Conservation (phyloP, 2,113 vertebrate species). For the Rhinopomastus cyanomelas region DNA sequence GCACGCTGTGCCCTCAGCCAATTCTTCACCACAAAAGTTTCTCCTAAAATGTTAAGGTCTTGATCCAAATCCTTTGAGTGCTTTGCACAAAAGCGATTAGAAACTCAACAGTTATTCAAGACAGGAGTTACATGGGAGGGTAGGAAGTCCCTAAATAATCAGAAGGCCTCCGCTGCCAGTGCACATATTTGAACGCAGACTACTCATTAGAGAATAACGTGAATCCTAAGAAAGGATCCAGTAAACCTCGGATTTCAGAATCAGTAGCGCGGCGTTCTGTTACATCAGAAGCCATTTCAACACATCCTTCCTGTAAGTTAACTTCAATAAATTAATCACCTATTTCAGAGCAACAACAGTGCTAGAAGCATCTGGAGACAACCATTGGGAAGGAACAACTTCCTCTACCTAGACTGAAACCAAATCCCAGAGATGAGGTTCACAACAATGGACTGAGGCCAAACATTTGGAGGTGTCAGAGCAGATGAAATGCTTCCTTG, state of each 20-base stretch:
- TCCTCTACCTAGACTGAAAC: neutral
- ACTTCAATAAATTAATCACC: neutral
- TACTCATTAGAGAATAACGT: neutral
- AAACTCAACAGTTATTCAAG: neutral
- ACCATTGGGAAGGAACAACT: neutral
- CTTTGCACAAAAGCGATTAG: neutral
- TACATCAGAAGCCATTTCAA: neutral
- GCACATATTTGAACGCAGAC: neutral
- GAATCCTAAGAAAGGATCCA: neutral
- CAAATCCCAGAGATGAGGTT: neutral
- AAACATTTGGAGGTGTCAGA: neutral
- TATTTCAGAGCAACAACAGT: neutral
- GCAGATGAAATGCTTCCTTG: neutral
- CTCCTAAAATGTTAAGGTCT: neutral
- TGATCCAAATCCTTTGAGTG: neutral
- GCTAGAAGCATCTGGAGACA: neutral
- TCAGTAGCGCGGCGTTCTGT: neutral
- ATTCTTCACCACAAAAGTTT: neutral
- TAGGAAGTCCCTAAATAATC: neutral
- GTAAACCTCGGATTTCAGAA: neutral
- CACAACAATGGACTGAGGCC: neutral
- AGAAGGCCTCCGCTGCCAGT: neutral
- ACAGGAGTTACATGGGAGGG: neutral
- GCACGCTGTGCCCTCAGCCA: neutral
- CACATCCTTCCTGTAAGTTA: neutral